Evolutionary conservation across 2,888 invertebrate genomes (phyloP).

Genomic region (Disparrhopalites patrizii): DNA sequence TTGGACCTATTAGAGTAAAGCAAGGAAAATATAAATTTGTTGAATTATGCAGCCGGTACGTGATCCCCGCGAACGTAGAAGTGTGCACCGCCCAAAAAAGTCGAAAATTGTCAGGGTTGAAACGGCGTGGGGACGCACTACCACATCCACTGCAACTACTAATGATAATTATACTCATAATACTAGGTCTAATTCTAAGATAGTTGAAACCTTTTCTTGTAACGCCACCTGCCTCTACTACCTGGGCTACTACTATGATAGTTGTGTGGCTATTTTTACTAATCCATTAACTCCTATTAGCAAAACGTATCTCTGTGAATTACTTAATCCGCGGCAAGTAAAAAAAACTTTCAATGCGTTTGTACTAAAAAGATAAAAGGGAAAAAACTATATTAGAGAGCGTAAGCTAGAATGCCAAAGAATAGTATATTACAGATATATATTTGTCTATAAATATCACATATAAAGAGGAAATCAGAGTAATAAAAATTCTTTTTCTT

Average conservation of each 20-base stretch:
- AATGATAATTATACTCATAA: too few relatives aligned
- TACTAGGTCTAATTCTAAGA: neutral
- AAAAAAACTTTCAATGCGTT: neutral
- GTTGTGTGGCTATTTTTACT: slow-evolving; percentile 1
- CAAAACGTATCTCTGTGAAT: neutral
- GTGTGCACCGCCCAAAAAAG: slow-evolving; percentile 18
- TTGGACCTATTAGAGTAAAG: too few relatives aligned
- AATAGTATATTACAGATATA: too few relatives aligned
- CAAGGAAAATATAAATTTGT: neutral
- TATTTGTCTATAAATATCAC: too few relatives aligned
- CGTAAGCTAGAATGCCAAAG: too few relatives aligned
- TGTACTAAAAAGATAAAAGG: neutral
- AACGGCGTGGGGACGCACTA: too few relatives aligned
- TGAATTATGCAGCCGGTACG: neutral
- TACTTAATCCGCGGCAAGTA: neutral
- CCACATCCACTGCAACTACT: too few relatives aligned
- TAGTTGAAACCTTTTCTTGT: neutral
- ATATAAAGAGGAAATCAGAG: too few relatives aligned
- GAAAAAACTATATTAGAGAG: too few relatives aligned
- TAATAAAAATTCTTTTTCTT: neutral
- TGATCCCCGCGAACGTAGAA: neutral
- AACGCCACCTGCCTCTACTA: neutral
- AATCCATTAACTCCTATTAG: neutral
- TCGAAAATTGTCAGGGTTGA: neutral
- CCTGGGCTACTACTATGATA: neutral